phyloP scores from a whole-genome alignment of 2,797 vertebrate genomes.

The Urophycis tenuis region DNA sequence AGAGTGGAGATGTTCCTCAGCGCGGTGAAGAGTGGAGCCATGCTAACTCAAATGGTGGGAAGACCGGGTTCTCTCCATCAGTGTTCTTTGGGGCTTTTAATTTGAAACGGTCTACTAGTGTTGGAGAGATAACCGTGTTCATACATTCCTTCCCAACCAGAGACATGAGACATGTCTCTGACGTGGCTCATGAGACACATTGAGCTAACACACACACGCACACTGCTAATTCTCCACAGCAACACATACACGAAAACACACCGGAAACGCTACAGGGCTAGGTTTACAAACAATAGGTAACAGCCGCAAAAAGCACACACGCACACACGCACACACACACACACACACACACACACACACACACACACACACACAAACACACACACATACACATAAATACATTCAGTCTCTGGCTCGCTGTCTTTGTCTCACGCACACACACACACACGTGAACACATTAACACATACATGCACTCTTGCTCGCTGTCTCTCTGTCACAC shows the following conservation, averaged over 20 bases:
- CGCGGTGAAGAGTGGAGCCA: background rate
- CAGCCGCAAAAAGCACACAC: background rate
- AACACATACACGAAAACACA: slow-evolving; percentile 5
- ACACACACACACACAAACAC: slow-evolving; percentile 29
- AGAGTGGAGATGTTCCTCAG: background rate
- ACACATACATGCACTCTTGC: too few relatives aligned
- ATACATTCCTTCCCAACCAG: background rate
- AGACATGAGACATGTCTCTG: too few relatives aligned
- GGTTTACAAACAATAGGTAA: too few relatives aligned
- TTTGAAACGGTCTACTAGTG: background rate
- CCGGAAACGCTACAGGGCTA: background rate
- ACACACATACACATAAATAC: slow-evolving; percentile 5
- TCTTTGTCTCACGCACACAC: too few relatives aligned
- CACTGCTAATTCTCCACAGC: background rate
- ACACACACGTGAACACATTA: background rate
- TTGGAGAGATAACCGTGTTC: background rate
- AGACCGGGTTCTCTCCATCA: background rate
- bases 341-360: slow-evolving; percentile 29
- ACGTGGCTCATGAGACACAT: background rate
- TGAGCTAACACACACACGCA: background rate
- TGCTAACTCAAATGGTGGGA: background rate
- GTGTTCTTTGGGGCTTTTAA: background rate
- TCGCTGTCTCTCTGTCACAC: background rate
- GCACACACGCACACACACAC: slow-evolving; percentile 13
- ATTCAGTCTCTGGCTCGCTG: too few relatives aligned